Evolutionary conservation across 2,113 vertebrate genomes (phyloP).

Genomic region (Cnemophilus loriae): DNA sequence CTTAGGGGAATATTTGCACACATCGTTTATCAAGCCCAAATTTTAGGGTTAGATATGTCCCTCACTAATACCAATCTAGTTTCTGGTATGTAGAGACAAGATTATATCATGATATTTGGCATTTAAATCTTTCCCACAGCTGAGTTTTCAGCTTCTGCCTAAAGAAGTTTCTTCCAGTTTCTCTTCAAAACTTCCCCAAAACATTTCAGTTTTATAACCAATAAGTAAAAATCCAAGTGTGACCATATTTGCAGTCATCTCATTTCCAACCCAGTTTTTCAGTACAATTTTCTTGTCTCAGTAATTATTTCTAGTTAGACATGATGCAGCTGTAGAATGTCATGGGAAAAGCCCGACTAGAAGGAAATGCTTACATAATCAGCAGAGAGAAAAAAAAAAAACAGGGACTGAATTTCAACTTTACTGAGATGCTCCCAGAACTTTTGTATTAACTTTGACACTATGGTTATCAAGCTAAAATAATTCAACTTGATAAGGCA

Average conservation of each 20-base stretch:
- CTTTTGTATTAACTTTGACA: background rate
- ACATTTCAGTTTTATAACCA: background rate
- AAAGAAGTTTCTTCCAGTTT: background rate
- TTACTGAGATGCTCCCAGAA: background rate
- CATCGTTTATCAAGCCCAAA: background rate
- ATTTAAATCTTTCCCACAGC: background rate
- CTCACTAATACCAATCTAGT: background rate
- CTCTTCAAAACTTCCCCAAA: background rate
- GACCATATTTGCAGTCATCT: background rate
- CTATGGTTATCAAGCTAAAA: background rate
- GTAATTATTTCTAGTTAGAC: constrained; percentile 8
- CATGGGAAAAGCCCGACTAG: background rate
- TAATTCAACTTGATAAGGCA: background rate
- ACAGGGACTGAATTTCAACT: background rate
- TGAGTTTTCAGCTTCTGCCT: background rate
- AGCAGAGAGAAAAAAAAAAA: background rate
- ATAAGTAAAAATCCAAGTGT: background rate
- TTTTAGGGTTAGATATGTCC: background rate
- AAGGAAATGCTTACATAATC: background rate
- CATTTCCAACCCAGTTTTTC: background rate
- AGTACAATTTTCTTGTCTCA: constrained; percentile 1
- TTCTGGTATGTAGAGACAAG: background rate
- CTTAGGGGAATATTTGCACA: background rate
- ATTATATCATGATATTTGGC: background rate
- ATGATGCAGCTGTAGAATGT: background rate